These are phyloP conservation scores for Galaxias olidus DNA, from an alignment of 2,797 vertebrate species.

Conservation along the genomic window DNA sequence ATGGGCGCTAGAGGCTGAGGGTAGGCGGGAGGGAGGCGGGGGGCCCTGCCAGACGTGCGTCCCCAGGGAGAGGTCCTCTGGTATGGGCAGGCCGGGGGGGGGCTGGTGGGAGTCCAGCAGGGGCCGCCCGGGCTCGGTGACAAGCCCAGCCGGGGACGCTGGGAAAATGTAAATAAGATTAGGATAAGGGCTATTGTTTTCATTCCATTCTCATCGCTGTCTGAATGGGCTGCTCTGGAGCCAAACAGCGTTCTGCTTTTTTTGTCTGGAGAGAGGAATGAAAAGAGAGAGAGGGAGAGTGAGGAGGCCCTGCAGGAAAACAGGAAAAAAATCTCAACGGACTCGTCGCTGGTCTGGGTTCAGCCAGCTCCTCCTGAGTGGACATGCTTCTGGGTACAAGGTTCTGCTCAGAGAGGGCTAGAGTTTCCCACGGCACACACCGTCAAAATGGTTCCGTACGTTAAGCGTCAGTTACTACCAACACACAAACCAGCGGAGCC, in stretches of 20 bases:
- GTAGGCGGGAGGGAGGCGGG: slow-evolving; percentile 25
- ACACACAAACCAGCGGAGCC: too few species aligned
- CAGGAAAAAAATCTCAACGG: slow-evolving; percentile 74
- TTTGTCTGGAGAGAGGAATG: slow-evolving; percentile 69
- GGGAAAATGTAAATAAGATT: slow-evolving; percentile 85
- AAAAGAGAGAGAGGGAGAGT: slow-evolving; percentile 67
- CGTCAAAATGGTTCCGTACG: too few species aligned
- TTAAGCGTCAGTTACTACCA: too few species aligned
- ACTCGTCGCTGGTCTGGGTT: slow-evolving; percentile 58
- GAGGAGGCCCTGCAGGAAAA: slow-evolving; percentile 71
- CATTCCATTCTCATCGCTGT: slow-evolving; percentile 84
- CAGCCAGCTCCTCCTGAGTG: slow-evolving; percentile 58
- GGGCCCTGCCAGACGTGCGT: slow-evolving; percentile 69
- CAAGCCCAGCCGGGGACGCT: slow-evolving; percentile 76
- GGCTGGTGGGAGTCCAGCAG: slow-evolving; percentile 69
- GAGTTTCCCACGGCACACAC: too few species aligned
- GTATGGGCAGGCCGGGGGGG: slow-evolving; percentile 71
- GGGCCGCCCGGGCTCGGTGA: slow-evolving; percentile 70
- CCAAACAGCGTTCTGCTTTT: slow-evolving; percentile 59
- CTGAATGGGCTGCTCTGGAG: slow-evolving; percentile 79
- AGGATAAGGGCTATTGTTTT: slow-evolving; percentile 90
- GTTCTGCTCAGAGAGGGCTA: too few species aligned
- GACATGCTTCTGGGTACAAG: neutral
- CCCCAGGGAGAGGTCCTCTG: slow-evolving; percentile 69
- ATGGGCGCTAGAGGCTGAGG: slow-evolving; percentile 68